Conservation (phyloP, 2,888 invertebrate genomes). For the Nasonia oneida region DNA sequence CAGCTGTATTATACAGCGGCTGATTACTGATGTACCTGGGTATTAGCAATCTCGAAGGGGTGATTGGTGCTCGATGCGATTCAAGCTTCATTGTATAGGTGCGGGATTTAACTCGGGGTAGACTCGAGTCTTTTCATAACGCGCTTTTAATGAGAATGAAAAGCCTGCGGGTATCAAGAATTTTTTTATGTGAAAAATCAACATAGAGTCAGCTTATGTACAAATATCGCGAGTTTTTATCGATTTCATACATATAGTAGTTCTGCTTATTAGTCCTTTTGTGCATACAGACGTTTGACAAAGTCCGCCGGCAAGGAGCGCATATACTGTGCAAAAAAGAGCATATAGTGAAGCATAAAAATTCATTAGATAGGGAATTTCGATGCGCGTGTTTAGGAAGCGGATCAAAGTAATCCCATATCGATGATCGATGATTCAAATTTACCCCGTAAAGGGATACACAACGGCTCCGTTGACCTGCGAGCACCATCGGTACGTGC, state of each 20-base stretch:
- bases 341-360: background rate
- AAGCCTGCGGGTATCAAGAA: no score
- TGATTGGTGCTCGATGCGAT: background rate
- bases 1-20: background rate
- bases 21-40: background rate
- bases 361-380: background rate
- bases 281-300: background rate
- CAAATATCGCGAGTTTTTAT: no score
- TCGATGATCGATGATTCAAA: constrained; percentile 40
- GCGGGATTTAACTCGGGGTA: no score
- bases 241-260: no score
- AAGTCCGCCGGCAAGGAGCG: background rate
- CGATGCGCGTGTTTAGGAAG: constrained; percentile 5
- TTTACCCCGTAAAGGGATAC: constrained; percentile 23
- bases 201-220: no score
- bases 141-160: no score
- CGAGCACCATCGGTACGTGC: background rate
- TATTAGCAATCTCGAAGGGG: constrained; percentile 1
- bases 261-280: background rate
- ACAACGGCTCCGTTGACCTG: constrained; percentile 21
- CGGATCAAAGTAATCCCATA: constrained; percentile 31
- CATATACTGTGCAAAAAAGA: background rate
- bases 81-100: no score
- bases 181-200: no score
- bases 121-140: no score